Evolutionary conservation across 2,113 vertebrate genomes (phyloP).

Genomic region (Athene noctua): DNA sequence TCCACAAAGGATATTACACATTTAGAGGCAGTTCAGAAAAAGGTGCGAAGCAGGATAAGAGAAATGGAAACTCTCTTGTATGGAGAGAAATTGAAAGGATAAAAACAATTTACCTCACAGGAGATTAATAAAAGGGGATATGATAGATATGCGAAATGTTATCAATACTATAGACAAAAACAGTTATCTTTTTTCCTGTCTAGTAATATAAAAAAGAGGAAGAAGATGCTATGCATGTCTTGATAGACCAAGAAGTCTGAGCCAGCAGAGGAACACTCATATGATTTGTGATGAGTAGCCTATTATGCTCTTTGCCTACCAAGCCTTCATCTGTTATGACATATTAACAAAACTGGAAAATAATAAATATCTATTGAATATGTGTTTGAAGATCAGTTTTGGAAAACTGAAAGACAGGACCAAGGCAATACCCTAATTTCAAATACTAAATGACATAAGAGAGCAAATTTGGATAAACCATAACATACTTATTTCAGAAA

Average conservation of each 20-base stretch:
- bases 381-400: not conserved
- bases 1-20: not conserved
- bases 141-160: not conserved
- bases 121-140: not conserved
- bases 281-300: not conserved
- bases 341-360: not conserved
- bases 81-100: not conserved
- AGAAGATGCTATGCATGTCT: not conserved
- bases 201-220: not conserved
- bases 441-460: not conserved
- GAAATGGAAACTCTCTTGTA: not conserved
- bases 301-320: not conserved
- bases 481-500: not conserved
- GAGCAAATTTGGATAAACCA: not conserved
- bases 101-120: not conserved
- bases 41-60: not conserved
- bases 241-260: not conserved
- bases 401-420: not conserved
- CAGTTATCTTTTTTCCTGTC: not conserved
- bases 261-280: not conserved
- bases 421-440: not conserved
- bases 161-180: not conserved
- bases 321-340: not conserved
- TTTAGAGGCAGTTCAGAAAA: not conserved
- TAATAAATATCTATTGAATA: not conserved